Conservation (phyloP, 2,797 vertebrate genomes). For the Trichosurus vulpecula region DNA sequence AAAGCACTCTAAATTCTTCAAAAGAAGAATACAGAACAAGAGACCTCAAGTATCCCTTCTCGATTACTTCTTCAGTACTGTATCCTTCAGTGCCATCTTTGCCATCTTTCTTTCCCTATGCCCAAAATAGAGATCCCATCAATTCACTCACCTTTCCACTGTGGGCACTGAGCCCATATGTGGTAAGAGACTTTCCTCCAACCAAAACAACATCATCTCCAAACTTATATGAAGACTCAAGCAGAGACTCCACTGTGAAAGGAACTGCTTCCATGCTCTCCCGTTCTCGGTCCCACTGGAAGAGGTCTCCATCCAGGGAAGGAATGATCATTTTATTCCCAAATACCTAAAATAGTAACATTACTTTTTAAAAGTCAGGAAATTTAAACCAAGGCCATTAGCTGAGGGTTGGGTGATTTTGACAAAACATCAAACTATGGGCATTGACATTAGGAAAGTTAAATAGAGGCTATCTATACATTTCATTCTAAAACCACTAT, state of each 20-base stretch:
- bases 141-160: slow-evolving; percentile 93
- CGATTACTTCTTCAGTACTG: neutral
- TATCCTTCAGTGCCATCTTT: neutral
- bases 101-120: neutral
- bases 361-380: neutral
- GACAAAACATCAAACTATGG: neutral
- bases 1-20: neutral
- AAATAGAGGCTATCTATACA: neutral
- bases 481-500: neutral
- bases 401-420: neutral
- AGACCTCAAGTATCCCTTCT: neutral
- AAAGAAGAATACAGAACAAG: neutral
- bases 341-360: slow-evolving; percentile 89
- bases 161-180: slow-evolving; percentile 94
- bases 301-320: slow-evolving; percentile 97
- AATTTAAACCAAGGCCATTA: neutral
- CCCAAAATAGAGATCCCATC: neutral
- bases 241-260: slow-evolving; percentile 97
- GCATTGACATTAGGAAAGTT: neutral
- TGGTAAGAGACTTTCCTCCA: slow-evolving; percentile 96
- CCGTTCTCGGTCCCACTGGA: slow-evolving; percentile 97
- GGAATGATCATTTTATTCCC: slow-evolving; percentile 99
- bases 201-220: slow-evolving; percentile 97
- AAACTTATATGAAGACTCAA: slow-evolving; percentile 96
- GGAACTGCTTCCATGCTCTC: slow-evolving; percentile 98